Percentiles rank a stretch among this genome's conserved stretches.
Evolutionary conservation across 1,140 invertebrate species (phyloP).

Genomic region (Drosophila elegans): DNA sequence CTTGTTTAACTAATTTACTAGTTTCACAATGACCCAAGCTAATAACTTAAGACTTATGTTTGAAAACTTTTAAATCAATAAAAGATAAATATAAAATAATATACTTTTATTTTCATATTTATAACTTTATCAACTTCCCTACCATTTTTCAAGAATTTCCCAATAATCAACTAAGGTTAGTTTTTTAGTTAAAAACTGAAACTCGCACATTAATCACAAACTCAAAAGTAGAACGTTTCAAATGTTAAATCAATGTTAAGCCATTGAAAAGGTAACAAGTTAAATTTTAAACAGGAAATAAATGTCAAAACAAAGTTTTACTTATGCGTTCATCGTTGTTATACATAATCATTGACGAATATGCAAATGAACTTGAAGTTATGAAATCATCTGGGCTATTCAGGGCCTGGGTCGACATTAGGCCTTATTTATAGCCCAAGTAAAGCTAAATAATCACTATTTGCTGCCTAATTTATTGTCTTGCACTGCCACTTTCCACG

Average conservation of each 20-base stretch:
- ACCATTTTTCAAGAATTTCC: background rate
- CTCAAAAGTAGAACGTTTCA: slow-evolving; percentile 2
- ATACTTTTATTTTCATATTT: too few species aligned
- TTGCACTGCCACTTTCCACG: slow-evolving; percentile 18
- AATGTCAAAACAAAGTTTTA: slow-evolving; percentile 6
- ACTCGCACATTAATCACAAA: background rate
- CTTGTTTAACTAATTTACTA: too few species aligned
- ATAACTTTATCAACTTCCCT: background rate
- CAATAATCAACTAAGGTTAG: background rate
- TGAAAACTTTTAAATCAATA: too few species aligned
- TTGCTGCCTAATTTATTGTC: slow-evolving; percentile 29
- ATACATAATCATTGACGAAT: background rate
- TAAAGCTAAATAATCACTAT: slow-evolving; percentile 20
- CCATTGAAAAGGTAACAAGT: background rate
- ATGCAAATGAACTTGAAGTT: slow-evolving; percentile 6
- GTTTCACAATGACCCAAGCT: too few species aligned
- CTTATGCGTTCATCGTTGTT: background rate
- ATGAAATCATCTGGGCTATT: slow-evolving; percentile 11
- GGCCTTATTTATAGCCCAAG: slow-evolving; percentile 3
- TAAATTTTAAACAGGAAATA: slow-evolving; percentile 3
- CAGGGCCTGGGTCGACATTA: background rate
- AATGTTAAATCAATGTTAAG: background rate
- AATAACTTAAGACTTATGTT: too few species aligned
- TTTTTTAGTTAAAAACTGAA: too few species aligned
- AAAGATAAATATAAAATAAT: too few species aligned